phyloP scores from a whole-genome alignment of 2,113 vertebrate species.

The Stigmatopora argus region DNA sequence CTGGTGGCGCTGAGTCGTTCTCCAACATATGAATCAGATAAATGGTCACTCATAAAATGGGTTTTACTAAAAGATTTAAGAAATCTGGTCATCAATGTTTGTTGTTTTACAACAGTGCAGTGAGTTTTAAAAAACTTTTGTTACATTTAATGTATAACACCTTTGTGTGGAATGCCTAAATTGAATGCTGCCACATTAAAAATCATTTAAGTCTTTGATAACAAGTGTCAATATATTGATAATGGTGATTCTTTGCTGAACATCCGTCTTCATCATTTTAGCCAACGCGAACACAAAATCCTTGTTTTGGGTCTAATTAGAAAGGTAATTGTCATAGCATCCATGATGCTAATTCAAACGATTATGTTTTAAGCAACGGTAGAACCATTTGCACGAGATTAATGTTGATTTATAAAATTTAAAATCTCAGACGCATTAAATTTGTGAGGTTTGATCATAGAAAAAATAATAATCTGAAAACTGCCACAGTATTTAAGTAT shows the following conservation, averaged over 20 bases:
- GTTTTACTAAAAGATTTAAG: not conserved
- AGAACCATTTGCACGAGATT: too few relatives aligned
- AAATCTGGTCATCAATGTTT: not conserved
- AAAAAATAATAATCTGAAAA: too few relatives aligned
- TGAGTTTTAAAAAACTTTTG: not conserved
- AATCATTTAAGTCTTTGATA: not conserved
- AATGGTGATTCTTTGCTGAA: not conserved
- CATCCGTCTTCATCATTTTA: not conserved
- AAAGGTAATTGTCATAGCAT: too few relatives aligned
- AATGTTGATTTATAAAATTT: too few relatives aligned
- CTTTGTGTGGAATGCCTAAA: not conserved
- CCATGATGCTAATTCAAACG: too few relatives aligned
- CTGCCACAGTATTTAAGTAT: too few relatives aligned
- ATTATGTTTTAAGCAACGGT: too few relatives aligned
- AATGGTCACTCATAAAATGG: not conserved
- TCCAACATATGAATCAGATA: constrained; percentile 13
- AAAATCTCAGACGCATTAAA: too few relatives aligned
- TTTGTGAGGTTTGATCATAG: too few relatives aligned
- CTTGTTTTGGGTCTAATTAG: too few relatives aligned
- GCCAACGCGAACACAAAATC: not conserved
- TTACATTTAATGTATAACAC: not conserved
- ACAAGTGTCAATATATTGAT: not conserved
- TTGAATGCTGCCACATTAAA: not conserved
- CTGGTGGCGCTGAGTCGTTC: constrained; percentile 16
- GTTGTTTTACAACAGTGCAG: not conserved